A percentile compares a stretch with the other conserved stretches of the same genome.
These are phyloP conservation scores for Globicephala melas DNA, from an alignment of 2,113 vertebrate genomes.

Conservation along the genomic window DNA sequence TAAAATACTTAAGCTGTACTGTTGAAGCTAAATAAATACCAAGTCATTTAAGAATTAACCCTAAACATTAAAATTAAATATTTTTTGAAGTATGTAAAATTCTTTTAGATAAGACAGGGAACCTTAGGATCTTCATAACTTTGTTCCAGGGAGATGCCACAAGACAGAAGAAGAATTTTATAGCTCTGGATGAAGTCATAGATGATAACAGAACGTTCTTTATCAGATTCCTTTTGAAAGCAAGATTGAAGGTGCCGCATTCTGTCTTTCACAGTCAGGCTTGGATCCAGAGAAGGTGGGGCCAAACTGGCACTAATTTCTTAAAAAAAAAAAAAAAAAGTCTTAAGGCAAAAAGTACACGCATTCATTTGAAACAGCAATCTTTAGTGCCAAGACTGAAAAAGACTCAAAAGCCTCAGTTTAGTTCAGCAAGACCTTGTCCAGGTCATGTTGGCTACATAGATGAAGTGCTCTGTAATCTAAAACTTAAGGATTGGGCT, in stretches of 20 bases:
- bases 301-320: slow-evolving; percentile 92
- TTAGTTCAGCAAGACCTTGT: not conserved
- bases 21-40: slow-evolving; percentile 22
- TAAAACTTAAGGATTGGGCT: not conserved
- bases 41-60: slow-evolving; percentile 34
- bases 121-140: slow-evolving; percentile 97
- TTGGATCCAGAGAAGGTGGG: slow-evolving; percentile 91
- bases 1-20: not conserved
- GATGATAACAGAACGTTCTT: slow-evolving; percentile 77
- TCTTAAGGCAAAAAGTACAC: slow-evolving; percentile 25
- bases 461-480: not conserved
- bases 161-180: slow-evolving; percentile 91
- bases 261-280: slow-evolving; percentile 87
- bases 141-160: slow-evolving; percentile 89
- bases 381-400: slow-evolving; percentile 31
- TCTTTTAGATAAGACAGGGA: not conserved
- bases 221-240: slow-evolving; percentile 77
- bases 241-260: slow-evolving; percentile 84
- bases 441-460: not conserved
- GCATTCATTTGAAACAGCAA: not conserved
- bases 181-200: slow-evolving; percentile 93
- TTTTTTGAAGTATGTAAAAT: not conserved
- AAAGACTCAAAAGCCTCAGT: not conserved
- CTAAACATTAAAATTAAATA: not conserved
- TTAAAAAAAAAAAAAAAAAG: slow-evolving; percentile 66